Percentiles rank a stretch among this genome's conserved stretches.
phyloP scores from a whole-genome alignment of 2,113 vertebrate genomes.

The Dicerorhinus sumatrensis region DNA sequence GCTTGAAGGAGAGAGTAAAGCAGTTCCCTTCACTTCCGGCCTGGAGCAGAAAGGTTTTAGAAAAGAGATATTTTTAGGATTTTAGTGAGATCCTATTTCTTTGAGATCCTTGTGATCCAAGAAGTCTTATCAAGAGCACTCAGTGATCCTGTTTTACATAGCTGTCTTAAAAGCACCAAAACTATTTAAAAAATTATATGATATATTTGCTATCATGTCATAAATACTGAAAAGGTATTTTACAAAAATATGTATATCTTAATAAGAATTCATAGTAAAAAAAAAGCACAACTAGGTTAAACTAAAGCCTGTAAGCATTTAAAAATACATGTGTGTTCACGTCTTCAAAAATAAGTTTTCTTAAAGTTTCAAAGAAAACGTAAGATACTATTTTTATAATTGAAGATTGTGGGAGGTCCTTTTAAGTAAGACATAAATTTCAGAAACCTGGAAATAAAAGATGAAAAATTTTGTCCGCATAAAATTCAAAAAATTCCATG shows the following conservation, averaged over 20 bases:
- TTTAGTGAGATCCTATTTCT: not conserved
- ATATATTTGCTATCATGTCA: not conserved
- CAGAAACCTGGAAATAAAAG: not conserved
- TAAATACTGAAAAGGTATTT: not conserved
- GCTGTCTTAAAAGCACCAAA: not conserved
- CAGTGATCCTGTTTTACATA: not conserved
- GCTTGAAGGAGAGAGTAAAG: not conserved
- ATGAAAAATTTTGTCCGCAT: not conserved
- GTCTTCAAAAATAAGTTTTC: not conserved
- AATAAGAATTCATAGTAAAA: not conserved
- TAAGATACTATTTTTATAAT: not conserved
- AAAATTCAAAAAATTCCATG: not conserved
- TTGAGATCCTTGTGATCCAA: not conserved
- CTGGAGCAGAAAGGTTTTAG: not conserved
- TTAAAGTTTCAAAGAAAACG: not conserved
- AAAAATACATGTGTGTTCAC: not conserved
- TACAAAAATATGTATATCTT: not conserved
- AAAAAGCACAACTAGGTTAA: not conserved
- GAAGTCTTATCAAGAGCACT: not conserved
- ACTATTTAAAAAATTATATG: not conserved
- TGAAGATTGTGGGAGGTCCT: not conserved
- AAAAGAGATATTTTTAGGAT: not conserved
- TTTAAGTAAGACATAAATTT: not conserved
- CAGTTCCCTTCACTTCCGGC: not conserved
- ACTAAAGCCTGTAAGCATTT: not conserved